Evolutionary conservation across 2,797 vertebrate genomes (phyloP), one percentile per base, ranked within the genome.

Genomic region (Chloroceryle inda): DNA sequence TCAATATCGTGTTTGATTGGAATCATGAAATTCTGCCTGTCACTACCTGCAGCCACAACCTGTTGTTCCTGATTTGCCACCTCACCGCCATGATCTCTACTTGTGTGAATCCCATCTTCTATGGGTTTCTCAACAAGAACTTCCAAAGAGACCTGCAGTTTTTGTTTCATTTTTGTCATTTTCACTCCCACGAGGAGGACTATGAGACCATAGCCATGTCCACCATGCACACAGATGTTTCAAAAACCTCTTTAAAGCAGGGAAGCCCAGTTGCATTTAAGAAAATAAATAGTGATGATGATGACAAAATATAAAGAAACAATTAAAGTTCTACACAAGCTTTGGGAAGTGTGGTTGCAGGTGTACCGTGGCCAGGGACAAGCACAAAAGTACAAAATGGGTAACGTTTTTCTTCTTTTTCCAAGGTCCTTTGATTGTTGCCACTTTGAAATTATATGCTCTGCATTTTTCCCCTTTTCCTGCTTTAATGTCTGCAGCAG

Each of bases 181-280:
- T 98, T 90, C 98, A 97, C n/a, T 94, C 98, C 42, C 98, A 83
- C 47, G 98, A 98, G 37, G 98, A 99, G 29, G 98, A 99, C 90
- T 99, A 99, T 63, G 98, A 99, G 87, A 98, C 98, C 6, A 98
- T 99, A 85, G 98, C 99, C 74, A 99, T 99, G 99, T 99, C 99
- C n/a, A 99, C 99, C 78, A 98, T 99, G 97, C 98, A 99, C 37
- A 99, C 98, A 1, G 98, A 99, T 95, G 97, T 99, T 88, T 99
- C 99, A 47, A 99, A 99, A 97, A 98, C 98, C 29, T 99, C 98
- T 62, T 73, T 99, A 88, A 99, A 98, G 88, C 98, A 98, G 84
- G 97, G 98, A 93, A 99, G 98, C 88, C 97, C 98, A 14, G 91
- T 98, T 0, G 35, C 94, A 42, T 98, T 98, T 92, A 98, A 98